A percentile compares a stretch with the other conserved stretches of the same genome.
phyloP scores from a whole-genome alignment of 2,113 vertebrate species.

The Crotalus tigris region DNA sequence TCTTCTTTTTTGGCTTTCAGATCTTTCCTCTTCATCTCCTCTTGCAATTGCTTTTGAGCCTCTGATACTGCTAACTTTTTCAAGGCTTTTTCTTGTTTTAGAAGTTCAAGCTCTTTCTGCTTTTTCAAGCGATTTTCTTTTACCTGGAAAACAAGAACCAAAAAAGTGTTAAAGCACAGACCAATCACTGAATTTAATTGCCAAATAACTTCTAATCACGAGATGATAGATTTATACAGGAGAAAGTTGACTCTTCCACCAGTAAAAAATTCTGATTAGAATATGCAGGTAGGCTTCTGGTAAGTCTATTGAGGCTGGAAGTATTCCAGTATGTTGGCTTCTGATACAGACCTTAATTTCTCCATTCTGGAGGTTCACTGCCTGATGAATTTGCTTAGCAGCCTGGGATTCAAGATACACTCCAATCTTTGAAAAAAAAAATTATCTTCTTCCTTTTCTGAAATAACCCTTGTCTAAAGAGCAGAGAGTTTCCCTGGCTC shows the following conservation, averaged over 20 bases:
- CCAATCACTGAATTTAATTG: background rate
- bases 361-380: background rate
- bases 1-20: constrained; percentile 77
- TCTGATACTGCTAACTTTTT: constrained; percentile 70
- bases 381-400: background rate
- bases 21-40: constrained; percentile 73
- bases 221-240: background rate
- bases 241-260: background rate
- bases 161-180: background rate
- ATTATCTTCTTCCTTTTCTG: background rate
- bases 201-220: background rate
- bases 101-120: constrained; percentile 73
- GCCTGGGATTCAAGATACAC: background rate
- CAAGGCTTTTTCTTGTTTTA: constrained; percentile 68
- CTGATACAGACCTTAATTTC: background rate
- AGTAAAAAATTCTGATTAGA: background rate
- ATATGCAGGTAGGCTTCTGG: background rate
- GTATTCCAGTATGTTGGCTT: background rate
- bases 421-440: background rate
- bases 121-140: constrained; percentile 79
- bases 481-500: background rate
- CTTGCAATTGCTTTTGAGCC: constrained; percentile 71
- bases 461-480: background rate
- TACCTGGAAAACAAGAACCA: constrained; percentile 69
- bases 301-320: background rate